Evolutionary conservation across 2,113 vertebrate species (phyloP), one percentile per base, ranked within the genome.

Genomic region (Siniperca chuatsi): DNA sequence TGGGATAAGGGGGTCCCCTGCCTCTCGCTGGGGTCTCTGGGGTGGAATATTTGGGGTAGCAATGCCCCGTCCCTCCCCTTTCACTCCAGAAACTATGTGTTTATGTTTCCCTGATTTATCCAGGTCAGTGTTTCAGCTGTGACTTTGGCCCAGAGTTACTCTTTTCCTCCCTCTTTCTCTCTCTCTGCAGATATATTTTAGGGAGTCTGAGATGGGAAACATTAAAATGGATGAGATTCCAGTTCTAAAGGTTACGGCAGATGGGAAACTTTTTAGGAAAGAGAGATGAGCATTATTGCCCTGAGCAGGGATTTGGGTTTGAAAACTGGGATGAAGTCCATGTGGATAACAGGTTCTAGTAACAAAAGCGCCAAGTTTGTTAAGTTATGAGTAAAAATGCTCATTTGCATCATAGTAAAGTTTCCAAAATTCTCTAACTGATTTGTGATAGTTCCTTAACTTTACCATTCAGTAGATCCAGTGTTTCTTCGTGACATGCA

Each of bases 81-180:
- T 87, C 72, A 57, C 73, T 87, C 79, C 42, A 89, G 79, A 91
- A 89, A 90, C 82, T 81, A 74, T 89, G 90, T 93, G 89, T 93
- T 94, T 94, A 88, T 93, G 86, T 91, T 94, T 88, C 92, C 79
- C 84, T 93, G 92, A 94, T 94, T 92, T 92, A 94, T 92, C 90
- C 93, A 90, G 92, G 91, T 93, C 93, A 93, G 79, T 91, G 87
- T 92, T 93, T 92, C 83, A 92, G 82, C 85, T 87, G 89, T 85
- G 75, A 82, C 79, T 93, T 86, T 79, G 87, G 77, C 90, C 87
- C 85, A 68, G 79, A 86, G 57, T 90, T 88, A 79, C 84, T 89
- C 77, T 78, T 75, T 80, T 66, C 81, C 84, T 91, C 87, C 81
- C 74, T 83, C 65, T 40, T 78, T 57, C 75, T 79, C 62, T 69